Percentiles rank a stretch among this genome's conserved stretches.
phyloP scores from a whole-genome alignment of 1,140 invertebrate genomes.

The Plectrocnemia conspersa region DNA sequence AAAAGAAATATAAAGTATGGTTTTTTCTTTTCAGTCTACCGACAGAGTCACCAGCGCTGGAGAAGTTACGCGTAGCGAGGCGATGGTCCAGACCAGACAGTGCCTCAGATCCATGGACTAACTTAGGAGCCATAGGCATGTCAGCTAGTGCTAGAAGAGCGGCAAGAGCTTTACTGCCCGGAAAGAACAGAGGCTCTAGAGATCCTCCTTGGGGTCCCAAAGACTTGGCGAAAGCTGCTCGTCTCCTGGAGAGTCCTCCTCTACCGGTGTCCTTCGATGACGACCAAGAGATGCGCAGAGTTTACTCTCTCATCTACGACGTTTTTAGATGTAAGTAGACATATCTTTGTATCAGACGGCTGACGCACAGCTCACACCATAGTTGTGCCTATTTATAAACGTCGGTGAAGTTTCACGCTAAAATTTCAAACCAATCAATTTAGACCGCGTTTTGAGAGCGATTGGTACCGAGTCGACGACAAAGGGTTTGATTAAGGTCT shows the following conservation, averaged over 20 bases:
- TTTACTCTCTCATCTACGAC: conserved; percentile 72
- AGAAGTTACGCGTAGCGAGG: conserved; percentile 17
- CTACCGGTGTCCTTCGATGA: conserved; percentile 54
- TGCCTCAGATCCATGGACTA: conserved; percentile 25
- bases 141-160: neutral
- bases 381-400: neutral
- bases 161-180: neutral
- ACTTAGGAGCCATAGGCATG: conserved; percentile 3
- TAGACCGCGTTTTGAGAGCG: neutral
- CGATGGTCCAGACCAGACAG: conserved; percentile 32
- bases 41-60: conserved; percentile 22
- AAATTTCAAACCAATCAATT: neutral
- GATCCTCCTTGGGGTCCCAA: conserved; percentile 46
- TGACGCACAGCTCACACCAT: neutral
- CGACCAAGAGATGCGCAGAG: conserved; percentile 71
- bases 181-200: conserved; percentile 2
- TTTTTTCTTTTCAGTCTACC: conserved; percentile 17
- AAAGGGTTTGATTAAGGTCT: too few relatives aligned
- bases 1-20: neutral
- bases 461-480: too few relatives aligned
- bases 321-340: conserved; percentile 68
- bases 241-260: conserved; percentile 54
- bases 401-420: neutral
- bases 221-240: conserved; percentile 57
- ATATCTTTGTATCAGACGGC: neutral